Evolutionary conservation across 2,797 vertebrate species (phyloP), one percentile per base, ranked within the genome.

Genomic region (Galaxias olidus): DNA sequence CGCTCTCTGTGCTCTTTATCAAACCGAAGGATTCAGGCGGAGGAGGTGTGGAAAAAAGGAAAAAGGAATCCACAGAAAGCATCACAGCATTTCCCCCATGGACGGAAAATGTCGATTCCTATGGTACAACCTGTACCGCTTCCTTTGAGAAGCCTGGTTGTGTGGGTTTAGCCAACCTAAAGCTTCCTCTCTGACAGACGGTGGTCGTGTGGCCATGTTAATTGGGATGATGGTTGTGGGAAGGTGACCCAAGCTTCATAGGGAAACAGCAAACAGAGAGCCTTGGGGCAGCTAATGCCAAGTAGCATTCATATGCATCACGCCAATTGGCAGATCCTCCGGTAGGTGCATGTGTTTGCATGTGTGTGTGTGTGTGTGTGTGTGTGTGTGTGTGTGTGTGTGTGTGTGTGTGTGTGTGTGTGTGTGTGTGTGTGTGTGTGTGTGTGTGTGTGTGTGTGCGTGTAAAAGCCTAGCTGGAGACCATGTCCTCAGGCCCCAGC

Each of bases 191-290:
- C n/a, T n/a, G n/a, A n/a, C n/a, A n/a, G n/a, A n/a, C 40, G 30
- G 15, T 17, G 17, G 19, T 42, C 19, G 48, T 68, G 61, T 49
- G 9, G 19, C 10, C 4, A 14, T 14, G 54, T 56, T n/a, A n/a
- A n/a, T n/a, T n/a, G n/a, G n/a, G 14, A 40, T 41, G 52, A 19
- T 19, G 15, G 51, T 53, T 30, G 10, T 20, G 18, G 52, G 52
- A 20, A 75, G 65, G 30, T 76, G 75, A 79, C 62, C 63, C 20
- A 61, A 74, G 72, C 83, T 66, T 88, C 83, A 76, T 53, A 71
- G 60, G 13, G 79, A 85, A 74, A 87, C 71, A 64, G 83, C 67
- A 42, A 85, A 87, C 80, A 82, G 83, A 72, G 77, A 68, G 77
- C 60, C 82, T 82, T 20, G 63, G 58, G 79, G 81, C 72, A 46